A percentile compares a stretch with the other conserved stretches of the same genome.
Evolutionary conservation across 1,140 invertebrate species (phyloP).

Genomic region (Dreissena rostriformis): DNA sequence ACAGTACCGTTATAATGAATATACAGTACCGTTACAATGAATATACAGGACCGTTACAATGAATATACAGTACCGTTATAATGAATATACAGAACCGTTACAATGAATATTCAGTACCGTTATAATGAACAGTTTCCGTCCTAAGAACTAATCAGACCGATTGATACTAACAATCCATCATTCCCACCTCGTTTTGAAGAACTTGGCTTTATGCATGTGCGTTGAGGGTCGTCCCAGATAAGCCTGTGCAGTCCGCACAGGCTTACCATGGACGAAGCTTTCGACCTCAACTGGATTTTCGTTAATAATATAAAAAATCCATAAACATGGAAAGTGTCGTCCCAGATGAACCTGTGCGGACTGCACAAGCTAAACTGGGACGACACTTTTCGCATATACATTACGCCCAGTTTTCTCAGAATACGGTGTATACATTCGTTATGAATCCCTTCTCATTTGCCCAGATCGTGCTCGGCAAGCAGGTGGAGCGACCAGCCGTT

Average conservation of each 20-base stretch:
- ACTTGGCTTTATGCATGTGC: no score
- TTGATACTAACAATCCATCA: no score
- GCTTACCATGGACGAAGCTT: neutral
- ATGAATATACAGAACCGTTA: no score
- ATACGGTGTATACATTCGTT: neutral
- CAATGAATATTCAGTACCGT: no score
- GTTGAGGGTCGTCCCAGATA: no score
- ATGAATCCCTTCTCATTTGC: neutral
- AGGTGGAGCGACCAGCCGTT: constrained; percentile 89
- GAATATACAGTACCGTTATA: no score
- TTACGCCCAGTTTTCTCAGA: neutral
- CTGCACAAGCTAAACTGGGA: neutral
- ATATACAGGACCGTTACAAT: no score
- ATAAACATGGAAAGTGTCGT: neutral
- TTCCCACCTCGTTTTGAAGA: no score
- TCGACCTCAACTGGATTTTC: neutral
- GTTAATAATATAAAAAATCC: neutral
- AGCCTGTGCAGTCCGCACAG: neutral
- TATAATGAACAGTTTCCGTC: no score
- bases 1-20: no score
- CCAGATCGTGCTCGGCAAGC: constrained; percentile 94
- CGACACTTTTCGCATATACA: neutral
- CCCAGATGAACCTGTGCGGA: neutral
- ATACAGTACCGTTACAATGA: no score
- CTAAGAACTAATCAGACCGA: no score